These are phyloP conservation scores for Microctenopoma steveboyesi DNA, from an alignment of 2,797 vertebrate species.

Conservation along the genomic window DNA sequence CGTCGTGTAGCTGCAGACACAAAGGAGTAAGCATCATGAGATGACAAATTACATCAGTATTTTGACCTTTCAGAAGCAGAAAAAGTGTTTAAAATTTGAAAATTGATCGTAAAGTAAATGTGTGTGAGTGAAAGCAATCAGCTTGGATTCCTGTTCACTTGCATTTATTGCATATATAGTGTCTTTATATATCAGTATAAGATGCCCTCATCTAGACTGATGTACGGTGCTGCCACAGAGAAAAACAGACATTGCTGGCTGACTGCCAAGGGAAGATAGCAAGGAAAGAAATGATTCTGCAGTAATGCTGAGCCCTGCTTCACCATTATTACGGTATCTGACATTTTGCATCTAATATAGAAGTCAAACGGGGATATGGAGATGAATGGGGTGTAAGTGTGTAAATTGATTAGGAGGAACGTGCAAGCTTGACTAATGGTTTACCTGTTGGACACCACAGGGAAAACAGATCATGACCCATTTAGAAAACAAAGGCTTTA, in stretches of 20 bases:
- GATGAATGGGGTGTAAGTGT: conserved; percentile 65
- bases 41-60: too few species aligned
- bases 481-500: conserved; percentile 69
- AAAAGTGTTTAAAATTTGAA: not conserved
- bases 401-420: conserved; percentile 68
- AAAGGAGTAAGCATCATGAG: too few species aligned
- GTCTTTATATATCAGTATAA: conserved; percentile 4
- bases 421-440: conserved; percentile 58
- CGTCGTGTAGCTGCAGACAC: too few species aligned
- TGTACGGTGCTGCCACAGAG: conserved; percentile 21
- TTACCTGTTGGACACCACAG: conserved; percentile 59
- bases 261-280: conserved; percentile 61
- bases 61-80: too few species aligned
- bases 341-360: conserved; percentile 74
- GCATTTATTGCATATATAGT: conserved; percentile 3
- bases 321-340: conserved; percentile 67
- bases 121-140: not conserved
- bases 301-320: conserved; percentile 61
- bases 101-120: not conserved
- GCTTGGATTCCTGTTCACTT: not conserved
- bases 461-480: conserved; percentile 67
- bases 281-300: conserved; percentile 61
- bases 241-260: conserved; percentile 27
- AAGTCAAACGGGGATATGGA: conserved; percentile 65
- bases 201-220: conserved; percentile 42